A percentile compares a stretch with the other conserved stretches of the same genome.
Evolutionary conservation across 2,113 vertebrate species (phyloP).

Genomic region (Echinops telfairi): DNA sequence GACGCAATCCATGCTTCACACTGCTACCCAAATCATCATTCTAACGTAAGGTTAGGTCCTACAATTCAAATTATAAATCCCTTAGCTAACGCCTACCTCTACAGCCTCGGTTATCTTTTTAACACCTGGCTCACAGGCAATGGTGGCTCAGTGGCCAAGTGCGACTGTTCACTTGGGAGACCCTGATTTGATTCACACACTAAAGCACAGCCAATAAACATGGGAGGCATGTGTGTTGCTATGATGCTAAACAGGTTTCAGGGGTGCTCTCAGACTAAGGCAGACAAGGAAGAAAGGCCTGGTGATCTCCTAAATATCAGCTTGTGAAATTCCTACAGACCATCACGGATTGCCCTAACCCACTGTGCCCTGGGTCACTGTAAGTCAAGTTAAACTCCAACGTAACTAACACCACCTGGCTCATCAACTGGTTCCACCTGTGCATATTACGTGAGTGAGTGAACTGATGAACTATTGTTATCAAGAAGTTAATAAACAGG

Average conservation of each 20-base stretch:
- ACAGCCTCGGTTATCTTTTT: neutral
- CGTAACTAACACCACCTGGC: neutral
- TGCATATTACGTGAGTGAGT: neutral
- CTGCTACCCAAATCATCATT: neutral
- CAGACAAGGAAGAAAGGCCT: neutral
- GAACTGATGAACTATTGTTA: neutral
- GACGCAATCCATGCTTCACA: neutral
- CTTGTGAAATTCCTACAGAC: neutral
- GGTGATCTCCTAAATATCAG: neutral
- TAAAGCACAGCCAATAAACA: neutral
- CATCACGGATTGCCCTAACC: neutral
- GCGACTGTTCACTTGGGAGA: neutral
- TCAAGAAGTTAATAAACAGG: conserved; percentile 20
- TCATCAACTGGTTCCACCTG: neutral
- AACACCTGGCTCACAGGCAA: neutral
- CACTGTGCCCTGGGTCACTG: neutral
- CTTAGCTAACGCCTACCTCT: neutral
- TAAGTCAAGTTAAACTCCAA: neutral
- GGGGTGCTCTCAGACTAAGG: neutral
- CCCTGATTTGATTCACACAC: neutral
- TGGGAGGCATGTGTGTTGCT: neutral
- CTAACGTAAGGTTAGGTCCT: neutral
- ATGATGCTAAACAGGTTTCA: neutral
- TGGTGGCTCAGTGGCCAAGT: neutral
- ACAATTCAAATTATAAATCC: neutral